These are phyloP conservation scores for Podarcis siculus DNA, from an alignment of 2,797 vertebrate species.

Conservation along the genomic window DNA sequence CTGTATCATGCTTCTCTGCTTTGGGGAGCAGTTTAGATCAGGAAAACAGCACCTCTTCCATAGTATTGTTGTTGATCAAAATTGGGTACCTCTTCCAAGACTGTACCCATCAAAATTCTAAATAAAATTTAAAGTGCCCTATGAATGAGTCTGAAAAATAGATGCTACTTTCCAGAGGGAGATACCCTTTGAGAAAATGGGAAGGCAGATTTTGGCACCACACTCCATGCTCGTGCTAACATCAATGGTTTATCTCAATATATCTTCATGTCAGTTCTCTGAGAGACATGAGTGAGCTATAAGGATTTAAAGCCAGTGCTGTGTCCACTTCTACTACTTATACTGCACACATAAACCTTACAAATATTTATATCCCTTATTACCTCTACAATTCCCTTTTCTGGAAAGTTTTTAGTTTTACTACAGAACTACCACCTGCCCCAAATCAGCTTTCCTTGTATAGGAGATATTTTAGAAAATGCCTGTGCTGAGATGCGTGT, in stretches of 20 bases:
- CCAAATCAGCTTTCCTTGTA: background rate
- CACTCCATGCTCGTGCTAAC: background rate
- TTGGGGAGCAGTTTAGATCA: background rate
- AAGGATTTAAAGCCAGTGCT: background rate
- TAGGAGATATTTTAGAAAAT: background rate
- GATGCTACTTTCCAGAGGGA: too few relatives aligned
- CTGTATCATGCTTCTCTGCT: background rate
- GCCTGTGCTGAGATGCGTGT: background rate
- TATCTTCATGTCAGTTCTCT: background rate
- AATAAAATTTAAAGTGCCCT: too few relatives aligned
- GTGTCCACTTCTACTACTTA: background rate
- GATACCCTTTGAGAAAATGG: too few relatives aligned
- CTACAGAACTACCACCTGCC: background rate
- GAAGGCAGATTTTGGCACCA: too few relatives aligned
- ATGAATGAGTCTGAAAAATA: too few relatives aligned
- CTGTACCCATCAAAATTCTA: too few relatives aligned
- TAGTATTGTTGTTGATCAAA: background rate
- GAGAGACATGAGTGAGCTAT: background rate
- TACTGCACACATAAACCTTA: too few relatives aligned
- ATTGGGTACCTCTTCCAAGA: too few relatives aligned
- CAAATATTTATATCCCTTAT: background rate
- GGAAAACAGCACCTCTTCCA: background rate
- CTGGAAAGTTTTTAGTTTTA: background rate
- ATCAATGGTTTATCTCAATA: background rate
- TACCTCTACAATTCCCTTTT: background rate